Conservation (phyloP, 92 coral and sea anemone species). For the Actinostola sp. region DNA sequence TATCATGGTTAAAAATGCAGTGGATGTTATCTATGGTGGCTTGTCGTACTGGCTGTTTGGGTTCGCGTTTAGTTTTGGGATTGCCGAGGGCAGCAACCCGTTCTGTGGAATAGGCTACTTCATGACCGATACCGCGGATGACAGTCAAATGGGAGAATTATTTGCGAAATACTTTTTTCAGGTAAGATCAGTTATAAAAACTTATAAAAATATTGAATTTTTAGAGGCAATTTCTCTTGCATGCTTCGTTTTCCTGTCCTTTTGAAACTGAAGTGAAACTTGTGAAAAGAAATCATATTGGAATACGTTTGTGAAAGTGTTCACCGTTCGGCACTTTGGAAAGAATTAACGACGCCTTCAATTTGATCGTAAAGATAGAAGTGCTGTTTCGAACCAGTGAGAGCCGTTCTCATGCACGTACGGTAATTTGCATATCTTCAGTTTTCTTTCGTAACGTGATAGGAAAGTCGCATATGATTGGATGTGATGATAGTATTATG, state of each 20-base stretch:
- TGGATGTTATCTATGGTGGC: conserved; percentile 82
- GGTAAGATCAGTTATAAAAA: conserved; percentile 16
- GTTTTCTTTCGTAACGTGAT: no score
- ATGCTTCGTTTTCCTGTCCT: not conserved
- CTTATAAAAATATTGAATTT: not conserved
- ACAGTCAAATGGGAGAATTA: conserved; percentile 67
- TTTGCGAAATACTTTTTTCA: conserved; percentile 83
- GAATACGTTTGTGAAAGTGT: no score
- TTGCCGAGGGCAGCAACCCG: conserved; percentile 41
- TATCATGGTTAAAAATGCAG: conserved; percentile 82
- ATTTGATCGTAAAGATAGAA: no score
- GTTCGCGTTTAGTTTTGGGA: conserved; percentile 82
- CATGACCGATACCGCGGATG: conserved; percentile 66
- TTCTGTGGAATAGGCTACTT: conserved; percentile 75
- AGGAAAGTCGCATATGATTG: no score
- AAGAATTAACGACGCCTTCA: no score
- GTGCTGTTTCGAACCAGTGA: no score
- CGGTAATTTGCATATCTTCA: no score
- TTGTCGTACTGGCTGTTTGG: conserved; percentile 87
- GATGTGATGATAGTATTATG: no score
- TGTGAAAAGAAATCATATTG: no score
- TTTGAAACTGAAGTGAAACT: no score
- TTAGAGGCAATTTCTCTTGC: not conserved
- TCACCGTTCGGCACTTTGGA: no score
- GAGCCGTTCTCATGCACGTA: no score